Evolutionary conservation across 1,140 invertebrate genomes (phyloP).

Genomic region (Lucilia sericata): DNA sequence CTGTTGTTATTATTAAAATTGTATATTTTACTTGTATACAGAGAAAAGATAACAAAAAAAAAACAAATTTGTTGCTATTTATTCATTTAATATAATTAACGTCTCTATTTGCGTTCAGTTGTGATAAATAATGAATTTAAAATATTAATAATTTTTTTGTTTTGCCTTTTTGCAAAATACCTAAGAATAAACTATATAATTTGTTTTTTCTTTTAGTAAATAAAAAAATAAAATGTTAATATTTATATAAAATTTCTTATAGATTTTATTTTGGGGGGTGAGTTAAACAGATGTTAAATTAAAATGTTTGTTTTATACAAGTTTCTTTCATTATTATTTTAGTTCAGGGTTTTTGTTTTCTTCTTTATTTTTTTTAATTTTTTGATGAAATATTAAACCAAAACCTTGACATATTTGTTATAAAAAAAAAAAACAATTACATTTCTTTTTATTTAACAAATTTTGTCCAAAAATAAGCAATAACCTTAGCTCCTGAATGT

Average conservation of each 20-base stretch:
- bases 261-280: not conserved
- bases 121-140: conserved; percentile 13
- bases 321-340: not conserved
- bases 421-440: not conserved
- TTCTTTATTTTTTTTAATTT: no score
- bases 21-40: not conserved
- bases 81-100: conserved; percentile 27
- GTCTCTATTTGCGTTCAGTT: conserved; percentile 26
- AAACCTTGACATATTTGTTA: not conserved
- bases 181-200: not conserved
- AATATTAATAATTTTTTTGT: not conserved
- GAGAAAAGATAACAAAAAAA: not conserved
- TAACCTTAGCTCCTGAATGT: not conserved
- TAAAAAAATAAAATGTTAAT: no score
- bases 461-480: not conserved
- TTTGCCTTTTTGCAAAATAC: not conserved
- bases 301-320: not conserved
- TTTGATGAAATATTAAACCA: not conserved
- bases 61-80: not conserved
- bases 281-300: not conserved
- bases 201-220: not conserved
- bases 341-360: not conserved
- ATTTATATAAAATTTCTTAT: no score
- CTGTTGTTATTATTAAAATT: not conserved
- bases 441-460: not conserved